Percentiles rank a stretch among this genome's conserved stretches.
These are phyloP conservation scores for Amaurobius ferox DNA, from an alignment of 2,888 invertebrate genomes.

Conservation along the genomic window DNA sequence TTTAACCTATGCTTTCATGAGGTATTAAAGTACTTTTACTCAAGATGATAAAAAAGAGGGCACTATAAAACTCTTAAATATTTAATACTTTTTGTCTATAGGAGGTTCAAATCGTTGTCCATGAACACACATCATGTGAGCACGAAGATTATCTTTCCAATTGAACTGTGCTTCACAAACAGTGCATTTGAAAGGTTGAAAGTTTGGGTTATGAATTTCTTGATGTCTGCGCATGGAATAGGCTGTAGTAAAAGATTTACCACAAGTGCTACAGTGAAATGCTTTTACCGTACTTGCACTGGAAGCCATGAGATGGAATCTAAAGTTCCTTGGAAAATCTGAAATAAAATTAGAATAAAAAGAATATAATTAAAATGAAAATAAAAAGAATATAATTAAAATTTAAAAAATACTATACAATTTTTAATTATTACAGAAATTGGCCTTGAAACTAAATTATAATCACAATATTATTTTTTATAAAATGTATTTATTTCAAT, in stretches of 20 bases:
- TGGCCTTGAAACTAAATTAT: too few relatives aligned
- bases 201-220: conserved; percentile 71
- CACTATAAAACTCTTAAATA: background rate
- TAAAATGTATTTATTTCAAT: too few relatives aligned
- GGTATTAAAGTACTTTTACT: too few relatives aligned
- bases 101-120: conserved; percentile 15
- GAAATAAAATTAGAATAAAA: conserved; percentile 32
- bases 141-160: conserved; percentile 69
- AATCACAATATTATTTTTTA: too few relatives aligned
- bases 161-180: conserved; percentile 63
- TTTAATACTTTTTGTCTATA: background rate
- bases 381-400: background rate
- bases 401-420: too few relatives aligned
- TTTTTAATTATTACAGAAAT: too few relatives aligned
- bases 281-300: conserved; percentile 29
- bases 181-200: conserved; percentile 51
- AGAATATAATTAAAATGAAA: background rate
- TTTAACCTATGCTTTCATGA: background rate
- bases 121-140: conserved; percentile 71
- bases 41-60: too few relatives aligned
- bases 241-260: conserved; percentile 63
- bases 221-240: conserved; percentile 65
- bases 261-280: conserved; percentile 53
- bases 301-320: conserved; percentile 10
- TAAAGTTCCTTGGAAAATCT: conserved; percentile 1